Evolutionary conservation across 2,888 invertebrate genomes (phyloP).

Genomic region (Morpho achilles): DNA sequence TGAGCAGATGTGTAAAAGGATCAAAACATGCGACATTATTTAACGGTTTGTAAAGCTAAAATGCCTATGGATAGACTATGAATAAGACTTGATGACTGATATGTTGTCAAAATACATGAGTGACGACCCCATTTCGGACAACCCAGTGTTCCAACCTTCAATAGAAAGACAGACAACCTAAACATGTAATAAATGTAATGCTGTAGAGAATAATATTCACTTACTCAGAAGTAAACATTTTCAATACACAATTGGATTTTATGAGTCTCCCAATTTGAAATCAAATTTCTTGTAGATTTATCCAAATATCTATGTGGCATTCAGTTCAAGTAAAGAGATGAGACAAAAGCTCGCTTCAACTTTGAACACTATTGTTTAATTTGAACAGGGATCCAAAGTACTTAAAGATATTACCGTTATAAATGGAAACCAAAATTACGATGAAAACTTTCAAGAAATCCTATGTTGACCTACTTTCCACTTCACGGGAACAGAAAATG

Average conservation of each 20-base stretch:
- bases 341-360: constrained; percentile 18
- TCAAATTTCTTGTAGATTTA: constrained; percentile 12
- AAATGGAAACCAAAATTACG: constrained; percentile 22
- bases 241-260: not conserved
- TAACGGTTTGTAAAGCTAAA: too few species aligned
- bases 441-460: constrained; percentile 19
- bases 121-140: too few species aligned
- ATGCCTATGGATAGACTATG: too few species aligned
- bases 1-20: too few species aligned
- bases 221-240: too few species aligned
- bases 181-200: too few species aligned
- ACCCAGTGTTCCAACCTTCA: too few species aligned
- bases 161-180: too few species aligned
- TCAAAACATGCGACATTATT: too few species aligned
- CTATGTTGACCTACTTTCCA: constrained; percentile 18
- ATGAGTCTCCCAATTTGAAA: constrained; percentile 2
- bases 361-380: constrained; percentile 26
- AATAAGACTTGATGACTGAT: too few species aligned
- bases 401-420: constrained; percentile 25
- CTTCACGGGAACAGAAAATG: not conserved
- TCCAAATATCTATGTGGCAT: constrained; percentile 14
- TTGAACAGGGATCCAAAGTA: constrained; percentile 19
- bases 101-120: too few species aligned
- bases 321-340: constrained; percentile 14
- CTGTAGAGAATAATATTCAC: too few species aligned